Evolutionary conservation across 2,113 vertebrate genomes (phyloP), one percentile per base, ranked within the genome.

Genomic region (Corythornis vintsioides): DNA sequence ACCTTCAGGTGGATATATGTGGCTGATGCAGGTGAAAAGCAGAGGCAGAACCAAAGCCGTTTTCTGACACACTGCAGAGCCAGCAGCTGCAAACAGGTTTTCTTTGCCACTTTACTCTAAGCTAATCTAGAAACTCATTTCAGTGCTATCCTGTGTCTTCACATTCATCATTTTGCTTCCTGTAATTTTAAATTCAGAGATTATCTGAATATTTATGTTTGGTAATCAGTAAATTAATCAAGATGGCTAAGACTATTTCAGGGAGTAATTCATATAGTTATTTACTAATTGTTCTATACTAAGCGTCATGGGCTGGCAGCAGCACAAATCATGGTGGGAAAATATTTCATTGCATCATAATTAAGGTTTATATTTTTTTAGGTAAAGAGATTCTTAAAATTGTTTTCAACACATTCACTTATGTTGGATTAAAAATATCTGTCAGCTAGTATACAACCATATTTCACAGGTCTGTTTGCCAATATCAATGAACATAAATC

Each of bases 141-240:
- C 56, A 80, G 9, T 77, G 65, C 75, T 91, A 66, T 20, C 69
- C 33, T 63, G 8, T 19, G 25, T 70, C 65, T 81, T 76, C 67
- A 57, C 48, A 2, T 4, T 26, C 85, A 95, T 72, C 50, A 84
- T 75, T 70, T 73, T 57, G 88, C n/a, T 45, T 83, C 89, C 80
- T 92, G 15, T 74, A 88, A 94, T 94, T 93, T 71, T 80, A 79
- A 80, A 94, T 73, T 93, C 88, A 92, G 65, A 69, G 78, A 77
- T 50, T 72, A 96, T 78, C 82, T 95, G 84, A 95, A 96, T 96
- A 93, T 94, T 95, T 94, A 96, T 75, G 80, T 83, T 94, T 43
- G 29, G 75, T 78, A 95, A 96, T 96, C 91, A 93, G 89, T 78
- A 91, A 92, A 92, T 96, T 93, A 93, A 96, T 93, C 85, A 91